Percentiles rank a stretch among this genome's conserved stretches.
Conservation (phyloP, 2,888 invertebrate species). For the Yponomeuta sedellus region DNA sequence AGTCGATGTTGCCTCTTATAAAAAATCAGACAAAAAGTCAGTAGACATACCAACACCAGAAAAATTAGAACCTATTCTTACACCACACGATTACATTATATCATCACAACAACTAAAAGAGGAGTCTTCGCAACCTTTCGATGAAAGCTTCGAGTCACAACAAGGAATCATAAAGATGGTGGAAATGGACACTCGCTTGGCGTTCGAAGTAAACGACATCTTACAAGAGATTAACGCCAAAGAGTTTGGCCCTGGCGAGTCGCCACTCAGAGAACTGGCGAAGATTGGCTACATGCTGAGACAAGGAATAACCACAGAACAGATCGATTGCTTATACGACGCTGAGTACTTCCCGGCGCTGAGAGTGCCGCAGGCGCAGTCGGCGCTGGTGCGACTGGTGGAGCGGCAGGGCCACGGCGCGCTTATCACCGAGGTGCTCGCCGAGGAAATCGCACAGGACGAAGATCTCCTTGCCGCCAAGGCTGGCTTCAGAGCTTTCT, state of each 20-base stretch:
- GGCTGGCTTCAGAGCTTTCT: conserved; percentile 89
- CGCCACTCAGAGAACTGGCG: conserved; percentile 86
- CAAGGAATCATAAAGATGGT: conserved; percentile 72
- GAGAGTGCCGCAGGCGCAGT: conserved; percentile 88
- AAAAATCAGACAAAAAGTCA: conserved; percentile 76
- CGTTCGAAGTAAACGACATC: conserved; percentile 85
- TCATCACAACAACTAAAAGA: conserved; percentile 76
- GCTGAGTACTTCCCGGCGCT: conserved; percentile 87
- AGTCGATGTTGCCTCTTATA: conserved; percentile 78
- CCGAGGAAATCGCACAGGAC: conserved; percentile 86
- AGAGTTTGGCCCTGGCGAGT: conserved; percentile 88
- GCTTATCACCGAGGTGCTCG: conserved; percentile 86
- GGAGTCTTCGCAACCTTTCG: conserved; percentile 67
- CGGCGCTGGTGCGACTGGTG: conserved; percentile 88
- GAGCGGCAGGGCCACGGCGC: conserved; percentile 89
- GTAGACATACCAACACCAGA: conserved; percentile 53
- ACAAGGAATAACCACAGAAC: conserved; percentile 84
- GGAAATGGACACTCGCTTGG: conserved; percentile 75
- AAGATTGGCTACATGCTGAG: conserved; percentile 87
- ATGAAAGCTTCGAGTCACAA: conserved; percentile 73
- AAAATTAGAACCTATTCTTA: conserved; percentile 66
- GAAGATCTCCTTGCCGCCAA: conserved; percentile 86
- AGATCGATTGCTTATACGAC: conserved; percentile 86
- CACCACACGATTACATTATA: conserved; percentile 76
- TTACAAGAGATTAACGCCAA: conserved; percentile 84